Evolutionary conservation across 2,888 invertebrate genomes (phyloP).

Genomic region (Diarsia mendica): DNA sequence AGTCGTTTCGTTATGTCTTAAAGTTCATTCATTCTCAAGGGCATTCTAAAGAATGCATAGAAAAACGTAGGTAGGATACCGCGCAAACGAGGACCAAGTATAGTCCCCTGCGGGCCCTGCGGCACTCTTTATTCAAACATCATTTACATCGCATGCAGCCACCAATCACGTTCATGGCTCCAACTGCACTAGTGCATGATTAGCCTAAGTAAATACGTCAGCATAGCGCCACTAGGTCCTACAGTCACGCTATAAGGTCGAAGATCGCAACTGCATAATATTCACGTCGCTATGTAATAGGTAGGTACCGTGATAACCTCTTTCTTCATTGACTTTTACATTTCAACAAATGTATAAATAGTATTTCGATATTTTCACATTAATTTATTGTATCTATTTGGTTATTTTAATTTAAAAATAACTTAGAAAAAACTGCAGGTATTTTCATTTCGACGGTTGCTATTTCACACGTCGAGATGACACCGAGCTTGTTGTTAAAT

Average conservation of each 20-base stretch:
- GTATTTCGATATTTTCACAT: background rate
- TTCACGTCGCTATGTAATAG: slow-evolving; percentile 33
- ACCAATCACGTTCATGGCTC: slow-evolving; percentile 28
- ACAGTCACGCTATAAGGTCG: slow-evolving; percentile 51
- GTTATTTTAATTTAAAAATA: background rate
- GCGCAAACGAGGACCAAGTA: background rate
- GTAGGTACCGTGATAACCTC: slow-evolving; percentile 41
- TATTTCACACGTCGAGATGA: background rate
- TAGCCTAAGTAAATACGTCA: slow-evolving; percentile 44
- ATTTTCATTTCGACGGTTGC: background rate
- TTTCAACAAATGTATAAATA: slow-evolving; percentile 8
- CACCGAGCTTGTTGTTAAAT: background rate
- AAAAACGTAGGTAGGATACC: background rate
- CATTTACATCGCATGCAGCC: slow-evolving; percentile 50
- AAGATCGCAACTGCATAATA: slow-evolving; percentile 39
- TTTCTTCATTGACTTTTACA: slow-evolving; percentile 19
- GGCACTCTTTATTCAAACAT: slow-evolving; percentile 27
- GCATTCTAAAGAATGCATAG: slow-evolving; percentile 6
- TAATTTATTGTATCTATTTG: background rate
- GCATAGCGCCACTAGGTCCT: background rate
- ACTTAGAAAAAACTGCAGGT: background rate
- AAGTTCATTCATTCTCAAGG: slow-evolving; percentile 8
- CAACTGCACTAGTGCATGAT: slow-evolving; percentile 33
- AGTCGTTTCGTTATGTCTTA: too few species aligned
- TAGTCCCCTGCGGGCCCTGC: slow-evolving; percentile 45